A percentile compares a stretch with the other conserved stretches of the same genome.
phyloP scores from a whole-genome alignment of 1,140 invertebrate genomes.

The Drosophila mauritiana region DNA sequence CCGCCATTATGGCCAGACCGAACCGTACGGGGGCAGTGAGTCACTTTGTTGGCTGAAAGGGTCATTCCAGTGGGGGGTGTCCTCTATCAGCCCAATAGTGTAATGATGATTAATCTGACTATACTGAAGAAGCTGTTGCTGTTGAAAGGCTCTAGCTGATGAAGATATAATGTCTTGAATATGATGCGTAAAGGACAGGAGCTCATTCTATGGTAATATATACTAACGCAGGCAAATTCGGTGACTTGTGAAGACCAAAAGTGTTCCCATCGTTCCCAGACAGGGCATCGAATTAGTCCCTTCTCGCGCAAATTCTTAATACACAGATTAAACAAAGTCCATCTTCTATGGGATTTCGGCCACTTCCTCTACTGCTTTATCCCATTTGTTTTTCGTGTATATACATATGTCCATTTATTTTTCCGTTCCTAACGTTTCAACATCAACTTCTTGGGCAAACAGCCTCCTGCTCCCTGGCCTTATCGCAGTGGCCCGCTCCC shows the following conservation, averaged over 20 bases:
- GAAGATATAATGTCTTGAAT: constrained; percentile 17
- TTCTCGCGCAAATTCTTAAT: constrained; percentile 60
- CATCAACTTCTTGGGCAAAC: constrained; percentile 55
- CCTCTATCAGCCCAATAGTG: not conserved
- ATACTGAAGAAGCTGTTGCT: constrained; percentile 23
- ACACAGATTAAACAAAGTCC: constrained; percentile 30
- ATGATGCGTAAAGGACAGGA: not conserved
- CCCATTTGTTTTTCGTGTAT: not conserved
- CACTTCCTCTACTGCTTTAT: not conserved
- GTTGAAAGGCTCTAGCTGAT: not conserved
- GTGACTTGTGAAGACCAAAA: too few species aligned
- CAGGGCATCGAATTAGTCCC: not conserved
- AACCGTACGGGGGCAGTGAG: constrained; percentile 12
- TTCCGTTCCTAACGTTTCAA: constrained; percentile 59
- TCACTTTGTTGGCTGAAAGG: constrained; percentile 24
- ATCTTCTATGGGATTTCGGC: not conserved
- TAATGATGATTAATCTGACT: constrained; percentile 34
- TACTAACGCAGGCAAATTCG: too few species aligned
- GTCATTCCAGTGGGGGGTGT: constrained; percentile 7
- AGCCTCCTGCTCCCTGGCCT: constrained; percentile 5
- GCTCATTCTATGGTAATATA: too few species aligned
- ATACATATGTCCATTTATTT: constrained; percentile 22
- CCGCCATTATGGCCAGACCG: constrained; percentile 12
- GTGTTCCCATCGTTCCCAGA: not conserved
- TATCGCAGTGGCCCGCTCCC: constrained; percentile 10